Evolutionary conservation across 2,888 invertebrate genomes (phyloP).

Genomic region (Yponomeuta cagnagella): DNA sequence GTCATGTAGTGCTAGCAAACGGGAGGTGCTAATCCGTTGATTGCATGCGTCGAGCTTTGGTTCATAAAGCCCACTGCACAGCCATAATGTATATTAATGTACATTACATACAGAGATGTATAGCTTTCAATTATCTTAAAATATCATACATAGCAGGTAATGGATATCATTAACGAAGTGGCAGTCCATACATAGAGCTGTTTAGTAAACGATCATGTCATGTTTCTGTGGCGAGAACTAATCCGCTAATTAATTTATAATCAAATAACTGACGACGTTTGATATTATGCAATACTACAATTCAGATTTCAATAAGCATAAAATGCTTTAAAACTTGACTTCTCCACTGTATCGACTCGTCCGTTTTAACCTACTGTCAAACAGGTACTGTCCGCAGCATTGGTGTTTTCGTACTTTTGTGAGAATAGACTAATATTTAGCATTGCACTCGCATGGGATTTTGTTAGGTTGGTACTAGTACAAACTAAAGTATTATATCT

Average conservation of each 20-base stretch:
- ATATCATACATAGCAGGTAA: neutral
- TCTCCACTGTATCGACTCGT: no score
- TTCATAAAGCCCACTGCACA: neutral
- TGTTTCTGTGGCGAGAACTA: neutral
- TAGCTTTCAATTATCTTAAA: no score
- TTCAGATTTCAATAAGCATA: neutral
- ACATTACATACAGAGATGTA: no score
- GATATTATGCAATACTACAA: neutral
- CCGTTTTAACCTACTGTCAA: no score
- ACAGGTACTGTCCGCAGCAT: no score
- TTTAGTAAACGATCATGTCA: neutral
- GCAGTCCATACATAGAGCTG: neutral
- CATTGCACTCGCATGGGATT: no score
- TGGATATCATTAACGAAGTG: neutral
- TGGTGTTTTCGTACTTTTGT: no score
- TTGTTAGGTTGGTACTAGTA: no score
- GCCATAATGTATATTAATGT: no score
- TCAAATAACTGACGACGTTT: neutral
- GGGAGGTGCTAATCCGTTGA: neutral
- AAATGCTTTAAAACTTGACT: neutral
- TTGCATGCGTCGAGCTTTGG: neutral
- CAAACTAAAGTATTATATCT: no score
- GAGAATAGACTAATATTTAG: no score
- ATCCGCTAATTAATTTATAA: neutral
- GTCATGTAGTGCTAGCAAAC: no score